phyloP scores from a whole-genome alignment of 2,888 invertebrate genomes.

The Coenonympha glycerion region DNA sequence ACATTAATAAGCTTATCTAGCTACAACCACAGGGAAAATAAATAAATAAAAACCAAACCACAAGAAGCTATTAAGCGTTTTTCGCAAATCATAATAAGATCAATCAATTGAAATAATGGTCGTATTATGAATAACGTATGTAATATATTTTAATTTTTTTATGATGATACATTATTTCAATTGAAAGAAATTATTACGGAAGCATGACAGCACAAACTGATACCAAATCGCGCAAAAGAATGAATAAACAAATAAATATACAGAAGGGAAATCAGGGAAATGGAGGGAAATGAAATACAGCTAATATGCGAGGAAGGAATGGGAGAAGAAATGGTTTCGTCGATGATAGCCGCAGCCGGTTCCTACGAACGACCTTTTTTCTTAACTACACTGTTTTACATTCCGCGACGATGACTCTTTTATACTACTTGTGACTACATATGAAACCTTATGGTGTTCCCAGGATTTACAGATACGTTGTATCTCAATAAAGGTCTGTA shows the following conservation, averaged over 20 bases:
- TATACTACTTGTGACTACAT: not conserved
- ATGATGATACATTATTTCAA: slow-evolving; percentile 40
- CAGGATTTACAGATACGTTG: slow-evolving; percentile 4
- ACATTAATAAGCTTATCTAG: slow-evolving; percentile 32
- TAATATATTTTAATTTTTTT: not conserved
- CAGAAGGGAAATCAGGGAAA: slow-evolving; percentile 52
- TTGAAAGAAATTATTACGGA: slow-evolving; percentile 45
- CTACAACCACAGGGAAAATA: slow-evolving; percentile 30
- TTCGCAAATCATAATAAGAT: slow-evolving; percentile 20
- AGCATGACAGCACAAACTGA: slow-evolving; percentile 48
- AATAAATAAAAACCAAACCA: slow-evolving; percentile 33
- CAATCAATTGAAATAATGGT: slow-evolving; percentile 36
- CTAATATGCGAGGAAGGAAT: slow-evolving; percentile 50
- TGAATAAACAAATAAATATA: slow-evolving; percentile 51
- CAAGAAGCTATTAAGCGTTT: slow-evolving; percentile 24
- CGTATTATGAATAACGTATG: not conserved
- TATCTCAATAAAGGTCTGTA: slow-evolving; percentile 8
- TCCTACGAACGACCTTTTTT: slow-evolving; percentile 52
- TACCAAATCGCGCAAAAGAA: slow-evolving; percentile 55
- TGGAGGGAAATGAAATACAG: slow-evolving; percentile 39
- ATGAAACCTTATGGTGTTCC: not conserved
- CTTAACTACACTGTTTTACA: slow-evolving; percentile 21
- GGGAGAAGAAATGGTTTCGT: slow-evolving; percentile 57
- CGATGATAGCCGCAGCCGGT: slow-evolving; percentile 74
- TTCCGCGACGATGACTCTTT: slow-evolving; percentile 18